A percentile compares a stretch with the other conserved stretches of the same genome.
These are phyloP conservation scores for Podargus strigoides DNA, from an alignment of 2,797 vertebrate genomes.

Conservation along the genomic window DNA sequence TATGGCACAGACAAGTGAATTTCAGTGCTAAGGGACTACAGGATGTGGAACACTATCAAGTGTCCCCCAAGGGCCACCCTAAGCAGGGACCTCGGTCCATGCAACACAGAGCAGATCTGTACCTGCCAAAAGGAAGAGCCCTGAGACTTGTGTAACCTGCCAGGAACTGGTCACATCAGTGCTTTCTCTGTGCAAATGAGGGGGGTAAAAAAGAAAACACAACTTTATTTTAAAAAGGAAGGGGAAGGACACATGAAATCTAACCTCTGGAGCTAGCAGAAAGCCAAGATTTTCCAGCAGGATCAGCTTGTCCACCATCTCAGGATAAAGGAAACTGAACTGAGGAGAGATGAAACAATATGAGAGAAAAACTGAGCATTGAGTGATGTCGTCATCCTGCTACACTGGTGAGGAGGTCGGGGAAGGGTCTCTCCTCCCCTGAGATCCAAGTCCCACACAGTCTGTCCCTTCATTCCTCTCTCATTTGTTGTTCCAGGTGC, in stretches of 20 bases:
- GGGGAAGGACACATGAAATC: neutral
- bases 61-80: neutral
- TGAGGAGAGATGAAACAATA: conserved; percentile 44
- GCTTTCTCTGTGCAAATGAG: neutral
- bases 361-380: neutral
- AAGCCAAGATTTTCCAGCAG: conserved; percentile 82
- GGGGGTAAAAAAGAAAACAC: neutral
- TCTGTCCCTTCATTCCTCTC: neutral
- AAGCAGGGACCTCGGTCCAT: neutral
- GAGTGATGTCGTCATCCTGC: neutral
- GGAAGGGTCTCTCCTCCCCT: neutral
- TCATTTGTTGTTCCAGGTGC: neutral
- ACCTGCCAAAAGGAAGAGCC: neutral
- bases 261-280: conserved; percentile 65
- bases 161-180: neutral
- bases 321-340: conserved; percentile 86
- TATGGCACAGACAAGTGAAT: neutral
- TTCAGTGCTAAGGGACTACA: neutral
- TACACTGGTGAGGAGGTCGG: neutral
- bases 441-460: neutral
- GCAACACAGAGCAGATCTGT: neutral
- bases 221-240: neutral
- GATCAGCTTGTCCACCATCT: conserved; percentile 87
- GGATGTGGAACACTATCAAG: neutral
- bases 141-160: neutral